Evolutionary conservation across 2,797 vertebrate species (phyloP).

Genomic region (Benthosema pterotum): DNA sequence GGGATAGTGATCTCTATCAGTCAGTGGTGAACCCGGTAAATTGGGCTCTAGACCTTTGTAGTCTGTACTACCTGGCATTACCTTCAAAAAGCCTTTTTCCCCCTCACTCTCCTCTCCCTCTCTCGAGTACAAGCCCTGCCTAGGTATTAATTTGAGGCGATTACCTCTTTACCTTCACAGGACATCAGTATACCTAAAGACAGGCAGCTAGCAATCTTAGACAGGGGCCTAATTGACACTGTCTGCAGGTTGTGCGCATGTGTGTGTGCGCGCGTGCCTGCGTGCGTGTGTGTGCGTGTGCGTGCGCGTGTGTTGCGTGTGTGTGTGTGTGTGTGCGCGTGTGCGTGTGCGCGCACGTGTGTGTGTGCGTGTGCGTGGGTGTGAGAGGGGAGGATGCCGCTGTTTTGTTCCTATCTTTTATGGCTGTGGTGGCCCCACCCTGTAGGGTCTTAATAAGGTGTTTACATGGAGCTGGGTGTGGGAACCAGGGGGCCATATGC

Average conservation of each 20-base stretch:
- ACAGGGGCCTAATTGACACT: slow-evolving; percentile 58
- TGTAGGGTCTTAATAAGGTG: slow-evolving; percentile 58
- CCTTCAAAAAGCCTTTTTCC: slow-evolving; percentile 24
- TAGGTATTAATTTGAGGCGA: slow-evolving; percentile 61
- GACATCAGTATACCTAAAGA: slow-evolving; percentile 42
- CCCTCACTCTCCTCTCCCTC: not conserved
- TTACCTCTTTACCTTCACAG: slow-evolving; percentile 61
- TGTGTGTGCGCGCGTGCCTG: too few relatives aligned
- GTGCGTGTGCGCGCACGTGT: not conserved
- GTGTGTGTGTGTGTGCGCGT: too few relatives aligned
- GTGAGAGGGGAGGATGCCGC: not conserved
- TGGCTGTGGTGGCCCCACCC: slow-evolving; percentile 39
- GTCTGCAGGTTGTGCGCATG: slow-evolving; percentile 32
- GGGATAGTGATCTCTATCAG: too few relatives aligned
- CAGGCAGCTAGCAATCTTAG: slow-evolving; percentile 35
- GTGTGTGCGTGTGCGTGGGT: too few relatives aligned
- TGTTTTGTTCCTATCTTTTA: slow-evolving; percentile 53
- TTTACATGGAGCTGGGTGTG: slow-evolving; percentile 68
- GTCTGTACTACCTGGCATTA: not conserved
- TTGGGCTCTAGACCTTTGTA: too few relatives aligned
- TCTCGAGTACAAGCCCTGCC: slow-evolving; percentile 31
- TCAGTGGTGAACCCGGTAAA: too few relatives aligned
- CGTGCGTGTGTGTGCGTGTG: too few relatives aligned
- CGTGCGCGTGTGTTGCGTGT: too few relatives aligned
- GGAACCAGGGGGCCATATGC: slow-evolving; percentile 57